A percentile compares a stretch with the other conserved stretches of the same genome.
Conservation (phyloP, 2,113 vertebrate species). For the Ctenomys sociabilis region DNA sequence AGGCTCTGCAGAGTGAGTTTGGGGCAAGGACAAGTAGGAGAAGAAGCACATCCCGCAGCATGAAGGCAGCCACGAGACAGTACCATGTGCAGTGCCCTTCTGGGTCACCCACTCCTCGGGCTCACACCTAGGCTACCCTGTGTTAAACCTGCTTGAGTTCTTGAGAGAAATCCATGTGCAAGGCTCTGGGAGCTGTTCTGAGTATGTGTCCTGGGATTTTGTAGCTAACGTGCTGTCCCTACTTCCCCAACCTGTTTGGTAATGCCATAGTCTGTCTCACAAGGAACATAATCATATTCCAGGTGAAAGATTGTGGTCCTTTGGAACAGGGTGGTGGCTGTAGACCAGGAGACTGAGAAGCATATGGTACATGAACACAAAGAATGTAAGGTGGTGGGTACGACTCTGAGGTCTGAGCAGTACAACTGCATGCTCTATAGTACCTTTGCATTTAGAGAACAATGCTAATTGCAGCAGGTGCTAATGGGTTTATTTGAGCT, state of each 20-base stretch:
- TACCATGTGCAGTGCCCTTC: not conserved
- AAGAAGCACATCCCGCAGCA: not conserved
- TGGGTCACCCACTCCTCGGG: not conserved
- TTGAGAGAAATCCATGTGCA: not conserved
- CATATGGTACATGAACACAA: not conserved
- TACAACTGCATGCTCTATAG: not conserved
- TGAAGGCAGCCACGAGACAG: not conserved
- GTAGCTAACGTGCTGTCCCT: not conserved
- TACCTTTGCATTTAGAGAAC: not conserved
- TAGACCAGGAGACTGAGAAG: not conserved
- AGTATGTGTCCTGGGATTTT: not conserved
- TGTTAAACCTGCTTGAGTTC: not conserved
- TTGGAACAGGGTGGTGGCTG: not conserved
- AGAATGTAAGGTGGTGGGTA: not conserved
- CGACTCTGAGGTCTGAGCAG: not conserved
- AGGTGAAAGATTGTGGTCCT: not conserved
- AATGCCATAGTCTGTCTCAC: not conserved
- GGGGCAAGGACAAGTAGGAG: not conserved
- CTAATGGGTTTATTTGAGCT: not conserved
- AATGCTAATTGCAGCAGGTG: not conserved
- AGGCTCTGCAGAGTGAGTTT: not conserved
- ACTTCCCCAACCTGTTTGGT: not conserved
- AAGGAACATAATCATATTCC: not conserved
- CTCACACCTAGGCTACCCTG: not conserved
- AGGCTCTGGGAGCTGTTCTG: not conserved